Percentiles rank a stretch among this genome's conserved stretches.
phyloP scores from a whole-genome alignment of 2,797 vertebrate species.

The Alcedo quadribrachys region DNA sequence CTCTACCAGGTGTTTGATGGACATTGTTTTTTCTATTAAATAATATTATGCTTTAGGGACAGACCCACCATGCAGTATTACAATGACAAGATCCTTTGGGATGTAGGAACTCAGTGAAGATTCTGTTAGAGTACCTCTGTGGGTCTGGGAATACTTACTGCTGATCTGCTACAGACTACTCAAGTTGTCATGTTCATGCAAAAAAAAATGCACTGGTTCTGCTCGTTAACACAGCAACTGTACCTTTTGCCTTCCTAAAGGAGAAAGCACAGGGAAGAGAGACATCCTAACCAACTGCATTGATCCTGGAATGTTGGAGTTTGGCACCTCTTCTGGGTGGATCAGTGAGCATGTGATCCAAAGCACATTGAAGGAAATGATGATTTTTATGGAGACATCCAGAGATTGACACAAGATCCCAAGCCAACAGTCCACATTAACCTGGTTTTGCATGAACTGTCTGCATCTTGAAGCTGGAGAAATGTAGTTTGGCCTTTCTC shows the following conservation, averaged over 20 bases:
- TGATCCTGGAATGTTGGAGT: background rate
- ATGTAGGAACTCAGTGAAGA: background rate
- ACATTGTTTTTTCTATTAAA: background rate
- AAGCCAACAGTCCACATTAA: background rate
- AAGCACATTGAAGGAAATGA: background rate
- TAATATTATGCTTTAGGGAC: background rate
- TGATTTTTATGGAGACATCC: background rate
- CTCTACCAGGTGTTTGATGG: background rate
- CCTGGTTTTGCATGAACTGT: background rate
- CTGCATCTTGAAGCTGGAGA: background rate
- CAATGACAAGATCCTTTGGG: background rate
- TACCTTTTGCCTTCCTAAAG: background rate
- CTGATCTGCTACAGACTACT: background rate
- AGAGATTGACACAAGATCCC: background rate
- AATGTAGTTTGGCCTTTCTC: background rate
- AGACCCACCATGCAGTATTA: background rate
- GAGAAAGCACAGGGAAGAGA: background rate
- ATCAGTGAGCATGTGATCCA: background rate
- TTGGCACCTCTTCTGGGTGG: background rate
- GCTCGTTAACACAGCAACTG: background rate
- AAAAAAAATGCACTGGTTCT: background rate
- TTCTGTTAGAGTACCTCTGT: constrained; percentile 27
- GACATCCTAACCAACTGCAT: background rate
- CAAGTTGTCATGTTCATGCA: constrained; percentile 2
- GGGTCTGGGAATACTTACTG: background rate